A percentile compares a stretch with the other conserved stretches of the same genome.
Evolutionary conservation across 2,888 invertebrate genomes (phyloP).

Genomic region (Parascotia fuliginaria): DNA sequence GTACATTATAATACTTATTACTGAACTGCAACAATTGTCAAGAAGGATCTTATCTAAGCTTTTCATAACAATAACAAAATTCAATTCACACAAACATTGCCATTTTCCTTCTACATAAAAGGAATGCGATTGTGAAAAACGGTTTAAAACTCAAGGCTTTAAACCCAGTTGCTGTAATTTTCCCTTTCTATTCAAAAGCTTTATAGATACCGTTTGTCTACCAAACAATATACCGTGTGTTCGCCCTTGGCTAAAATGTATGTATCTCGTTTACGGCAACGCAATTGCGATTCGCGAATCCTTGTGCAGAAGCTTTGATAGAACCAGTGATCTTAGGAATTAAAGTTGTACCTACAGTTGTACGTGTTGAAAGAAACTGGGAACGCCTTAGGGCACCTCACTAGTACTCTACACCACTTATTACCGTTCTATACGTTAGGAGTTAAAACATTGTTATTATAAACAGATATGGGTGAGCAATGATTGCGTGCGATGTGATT

Average conservation of each 20-base stretch:
- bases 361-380: slow-evolving; percentile 82
- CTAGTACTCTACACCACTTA: slow-evolving; percentile 71
- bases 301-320: slow-evolving; percentile 72
- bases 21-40: no score
- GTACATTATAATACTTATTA: no score
- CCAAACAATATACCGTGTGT: slow-evolving; percentile 59
- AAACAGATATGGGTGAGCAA: slow-evolving; percentile 74
- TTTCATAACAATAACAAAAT: no score
- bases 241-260: slow-evolving; percentile 78
- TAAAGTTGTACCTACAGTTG: slow-evolving; percentile 82
- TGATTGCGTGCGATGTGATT: slow-evolving; percentile 75
- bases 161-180: slow-evolving; percentile 58
- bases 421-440: slow-evolving; percentile 76
- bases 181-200: slow-evolving; percentile 54
- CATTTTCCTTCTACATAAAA: neutral
- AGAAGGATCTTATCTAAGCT: no score
- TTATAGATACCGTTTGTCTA: slow-evolving; percentile 56
- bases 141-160: slow-evolving; percentile 25
- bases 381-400: slow-evolving; percentile 71
- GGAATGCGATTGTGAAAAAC: slow-evolving; percentile 25
- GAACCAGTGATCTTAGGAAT: slow-evolving; percentile 58
- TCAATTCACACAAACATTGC: no score
- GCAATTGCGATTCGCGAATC: slow-evolving; percentile 75
- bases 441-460: slow-evolving; percentile 79
- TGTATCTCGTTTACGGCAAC: slow-evolving; percentile 77